These are phyloP conservation scores for Drosophila ercepeae DNA, from an alignment of 1,140 invertebrate genomes.

Conservation along the genomic window DNA sequence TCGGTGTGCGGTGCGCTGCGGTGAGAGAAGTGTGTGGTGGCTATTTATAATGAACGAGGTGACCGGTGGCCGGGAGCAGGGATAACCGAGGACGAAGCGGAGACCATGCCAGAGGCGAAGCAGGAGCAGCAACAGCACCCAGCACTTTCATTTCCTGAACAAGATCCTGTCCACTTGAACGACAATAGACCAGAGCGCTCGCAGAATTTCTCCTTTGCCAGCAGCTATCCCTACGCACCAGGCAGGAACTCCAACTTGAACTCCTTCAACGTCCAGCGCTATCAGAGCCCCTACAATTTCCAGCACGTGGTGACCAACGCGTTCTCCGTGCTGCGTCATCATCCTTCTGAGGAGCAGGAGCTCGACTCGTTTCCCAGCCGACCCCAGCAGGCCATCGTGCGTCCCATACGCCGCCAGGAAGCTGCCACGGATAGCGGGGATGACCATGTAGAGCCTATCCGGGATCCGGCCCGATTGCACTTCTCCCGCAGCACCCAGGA, in stretches of 20 bases:
- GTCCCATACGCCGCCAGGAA: conserved; percentile 83
- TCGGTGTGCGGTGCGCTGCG: conserved; percentile 24
- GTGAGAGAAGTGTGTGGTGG: conserved; percentile 17
- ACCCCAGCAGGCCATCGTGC: conserved; percentile 85
- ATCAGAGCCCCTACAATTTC: conserved; percentile 60
- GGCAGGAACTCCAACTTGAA: conserved; percentile 34
- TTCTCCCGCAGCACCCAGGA: conserved; percentile 70
- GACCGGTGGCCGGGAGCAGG: conserved; percentile 27
- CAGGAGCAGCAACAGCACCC: conserved; percentile 31
- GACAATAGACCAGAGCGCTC: conserved; percentile 60
- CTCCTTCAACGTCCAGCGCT: conserved; percentile 58
- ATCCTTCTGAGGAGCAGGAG: conserved; percentile 49
- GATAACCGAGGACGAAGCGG: conserved; percentile 17
- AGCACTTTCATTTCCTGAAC: conserved; percentile 44
- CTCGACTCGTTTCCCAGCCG: conserved; percentile 8
- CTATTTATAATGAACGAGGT: conserved; percentile 51
- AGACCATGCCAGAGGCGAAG: conserved; percentile 66
- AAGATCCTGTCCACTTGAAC: conserved; percentile 70
- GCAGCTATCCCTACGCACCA: conserved; percentile 73
- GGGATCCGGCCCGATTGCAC: conserved; percentile 41
- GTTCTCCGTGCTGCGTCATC: conserved; percentile 71
- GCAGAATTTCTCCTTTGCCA: conserved; percentile 78
- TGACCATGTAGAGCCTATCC: conserved; percentile 2
- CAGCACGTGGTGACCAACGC: conserved; percentile 71
- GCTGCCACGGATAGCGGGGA: conserved; percentile 18